phyloP scores from a whole-genome alignment of 2,888 invertebrate species.

The Ophion costatus region DNA sequence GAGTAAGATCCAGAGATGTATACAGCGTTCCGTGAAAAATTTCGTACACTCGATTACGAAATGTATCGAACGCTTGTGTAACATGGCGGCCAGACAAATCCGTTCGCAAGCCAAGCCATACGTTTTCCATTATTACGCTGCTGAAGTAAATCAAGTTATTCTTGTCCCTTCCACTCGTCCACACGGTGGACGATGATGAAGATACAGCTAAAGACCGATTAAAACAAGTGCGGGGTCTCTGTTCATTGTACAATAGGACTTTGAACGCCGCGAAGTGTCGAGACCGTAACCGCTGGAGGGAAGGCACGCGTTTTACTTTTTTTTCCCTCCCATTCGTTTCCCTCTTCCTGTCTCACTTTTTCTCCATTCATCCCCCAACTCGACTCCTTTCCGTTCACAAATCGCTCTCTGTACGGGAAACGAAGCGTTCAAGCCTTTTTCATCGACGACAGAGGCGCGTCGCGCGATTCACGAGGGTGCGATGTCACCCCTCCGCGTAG shows the following conservation, averaged over 20 bases:
- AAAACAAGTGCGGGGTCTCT: slow-evolving; percentile 37
- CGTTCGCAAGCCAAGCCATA: too few relatives aligned
- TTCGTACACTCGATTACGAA: too few relatives aligned
- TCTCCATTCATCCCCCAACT: slow-evolving; percentile 28
- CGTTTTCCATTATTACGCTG: background rate
- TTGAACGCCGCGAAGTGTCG: slow-evolving; percentile 62
- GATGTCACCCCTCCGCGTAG: slow-evolving; percentile 36
- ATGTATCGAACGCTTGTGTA: too few relatives aligned
- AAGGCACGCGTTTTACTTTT: slow-evolving; percentile 38
- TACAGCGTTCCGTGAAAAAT: too few relatives aligned
- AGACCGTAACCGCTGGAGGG: slow-evolving; percentile 52
- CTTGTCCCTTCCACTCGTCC: slow-evolving; percentile 32
- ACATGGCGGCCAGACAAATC: too few relatives aligned
- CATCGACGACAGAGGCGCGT: slow-evolving; percentile 61
- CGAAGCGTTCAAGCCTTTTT: slow-evolving; percentile 66
- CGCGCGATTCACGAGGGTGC: slow-evolving; percentile 47
- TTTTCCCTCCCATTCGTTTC: slow-evolving; percentile 39
- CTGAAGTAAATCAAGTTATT: slow-evolving; percentile 8
- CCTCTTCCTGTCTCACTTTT: slow-evolving; percentile 41
- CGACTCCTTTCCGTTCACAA: slow-evolving; percentile 39
- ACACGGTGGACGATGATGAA: slow-evolving; percentile 15
- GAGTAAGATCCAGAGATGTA: too few relatives aligned
- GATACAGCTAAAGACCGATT: slow-evolving; percentile 45
- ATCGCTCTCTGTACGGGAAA: slow-evolving; percentile 64
- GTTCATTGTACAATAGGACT: slow-evolving; percentile 58